Evolutionary conservation across 1,140 invertebrate genomes (phyloP).

Genomic region (Heliconius nattereri): DNA sequence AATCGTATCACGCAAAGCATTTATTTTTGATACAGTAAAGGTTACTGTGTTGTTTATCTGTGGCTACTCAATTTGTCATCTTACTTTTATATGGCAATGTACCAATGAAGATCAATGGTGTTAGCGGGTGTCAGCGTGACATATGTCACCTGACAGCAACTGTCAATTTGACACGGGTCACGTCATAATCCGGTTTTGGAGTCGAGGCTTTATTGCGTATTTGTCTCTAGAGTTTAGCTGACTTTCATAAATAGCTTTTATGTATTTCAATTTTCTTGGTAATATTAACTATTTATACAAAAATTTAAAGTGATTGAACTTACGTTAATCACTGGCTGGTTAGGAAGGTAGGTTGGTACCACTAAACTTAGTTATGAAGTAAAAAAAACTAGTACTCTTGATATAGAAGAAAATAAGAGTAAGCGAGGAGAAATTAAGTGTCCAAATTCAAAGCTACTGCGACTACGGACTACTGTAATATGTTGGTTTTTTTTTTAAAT

Average conservation of each 20-base stretch:
- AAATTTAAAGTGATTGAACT: too few relatives aligned
- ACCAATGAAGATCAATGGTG: constrained; percentile 29
- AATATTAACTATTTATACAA: not conserved
- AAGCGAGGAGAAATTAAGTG: too few relatives aligned
- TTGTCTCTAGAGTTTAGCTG: constrained; percentile 27
- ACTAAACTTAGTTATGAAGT: too few relatives aligned
- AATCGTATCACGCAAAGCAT: not conserved
- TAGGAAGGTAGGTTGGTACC: too few relatives aligned
- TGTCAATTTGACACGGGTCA: constrained; percentile 30
- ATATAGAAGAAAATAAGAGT: too few relatives aligned
- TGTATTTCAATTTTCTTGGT: constrained; percentile 1
- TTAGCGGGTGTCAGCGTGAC: constrained; percentile 20
- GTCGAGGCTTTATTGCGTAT: constrained; percentile 24
- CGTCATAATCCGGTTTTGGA: constrained; percentile 29
- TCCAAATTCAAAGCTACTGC: too few relatives aligned
- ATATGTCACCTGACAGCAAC: constrained; percentile 25
- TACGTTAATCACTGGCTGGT: too few relatives aligned
- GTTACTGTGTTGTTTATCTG: not conserved
- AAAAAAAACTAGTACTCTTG: too few relatives aligned
- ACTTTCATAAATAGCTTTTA: constrained; percentile 19
- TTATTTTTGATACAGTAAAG: not conserved
- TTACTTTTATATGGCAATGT: constrained; percentile 2
- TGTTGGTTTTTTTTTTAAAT: too few relatives aligned
- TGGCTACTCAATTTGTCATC: constrained; percentile 5
- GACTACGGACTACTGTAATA: too few relatives aligned